Conservation (phyloP, 1,140 invertebrate species). For the Drosophila oshimai region DNA sequence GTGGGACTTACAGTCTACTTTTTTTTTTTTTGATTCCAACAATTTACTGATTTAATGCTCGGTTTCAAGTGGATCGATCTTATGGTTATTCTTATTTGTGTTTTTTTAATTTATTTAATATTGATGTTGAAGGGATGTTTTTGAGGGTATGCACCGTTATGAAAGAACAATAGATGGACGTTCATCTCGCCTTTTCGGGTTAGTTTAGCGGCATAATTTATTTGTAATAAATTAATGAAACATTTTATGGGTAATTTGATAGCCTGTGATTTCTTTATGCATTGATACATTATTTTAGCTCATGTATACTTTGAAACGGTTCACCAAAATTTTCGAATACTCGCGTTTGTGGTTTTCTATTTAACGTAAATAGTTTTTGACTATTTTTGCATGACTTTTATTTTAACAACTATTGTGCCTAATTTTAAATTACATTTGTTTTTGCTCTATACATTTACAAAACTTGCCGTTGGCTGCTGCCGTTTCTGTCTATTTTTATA, state of each 20-base stretch:
- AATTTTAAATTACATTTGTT: conserved; percentile 70
- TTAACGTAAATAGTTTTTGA: conserved; percentile 41
- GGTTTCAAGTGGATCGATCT: conserved; percentile 41
- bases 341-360: neutral
- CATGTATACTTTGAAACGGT: conserved; percentile 42
- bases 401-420: conserved; percentile 71
- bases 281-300: conserved; percentile 5
- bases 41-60: conserved; percentile 47
- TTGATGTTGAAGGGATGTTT: conserved; percentile 37
- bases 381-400: conserved; percentile 53
- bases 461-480: conserved; percentile 49
- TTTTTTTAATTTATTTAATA: conserved; percentile 18
- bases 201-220: conserved; percentile 66
- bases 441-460: conserved; percentile 71
- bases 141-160: conserved; percentile 36
- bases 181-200: conserved; percentile 22
- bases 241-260: conserved; percentile 36
- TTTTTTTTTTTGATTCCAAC: conserved; percentile 59
- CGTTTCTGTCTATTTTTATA: conserved; percentile 23
- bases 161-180: conserved; percentile 33
- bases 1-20: conserved; percentile 73
- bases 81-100: conserved; percentile 25
- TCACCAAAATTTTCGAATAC: conserved; percentile 29
- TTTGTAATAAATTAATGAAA: conserved; percentile 78
- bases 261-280: conserved; percentile 32